Percentiles rank a stretch among this genome's conserved stretches.
Evolutionary conservation across 2,113 vertebrate genomes (phyloP).

Genomic region (Baryphthengus martii): DNA sequence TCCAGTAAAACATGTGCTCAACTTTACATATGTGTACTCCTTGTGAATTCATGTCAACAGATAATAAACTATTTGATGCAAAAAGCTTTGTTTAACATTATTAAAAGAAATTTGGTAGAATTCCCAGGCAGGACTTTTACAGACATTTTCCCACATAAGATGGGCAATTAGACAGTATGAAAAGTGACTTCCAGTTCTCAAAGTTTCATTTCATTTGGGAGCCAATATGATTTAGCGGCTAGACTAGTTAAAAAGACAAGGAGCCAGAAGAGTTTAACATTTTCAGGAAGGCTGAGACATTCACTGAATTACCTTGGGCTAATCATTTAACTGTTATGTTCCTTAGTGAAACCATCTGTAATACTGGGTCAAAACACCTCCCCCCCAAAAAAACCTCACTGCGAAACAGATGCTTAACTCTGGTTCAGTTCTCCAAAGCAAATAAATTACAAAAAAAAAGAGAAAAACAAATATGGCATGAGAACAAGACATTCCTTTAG

Average conservation of each 20-base stretch:
- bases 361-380: background rate
- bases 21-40: background rate
- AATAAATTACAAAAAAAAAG: background rate
- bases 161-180: background rate
- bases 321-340: background rate
- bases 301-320: background rate
- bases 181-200: conserved; percentile 20
- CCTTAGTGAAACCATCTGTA: background rate
- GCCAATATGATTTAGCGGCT: background rate
- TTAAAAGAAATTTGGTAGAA: background rate
- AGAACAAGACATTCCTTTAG: background rate
- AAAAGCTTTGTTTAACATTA: background rate
- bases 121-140: conserved; percentile 16
- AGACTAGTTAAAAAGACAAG: conserved; percentile 9
- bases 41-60: background rate
- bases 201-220: conserved; percentile 33
- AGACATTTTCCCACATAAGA: conserved; percentile 16
- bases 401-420: background rate
- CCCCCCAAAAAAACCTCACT: background rate
- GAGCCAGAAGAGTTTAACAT: background rate
- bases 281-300: background rate
- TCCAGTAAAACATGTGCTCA: background rate
- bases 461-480: background rate
- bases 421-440: background rate
- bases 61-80: conserved; percentile 10